phyloP scores from a whole-genome alignment of 2,113 vertebrate genomes.

The Chitala chitala region DNA sequence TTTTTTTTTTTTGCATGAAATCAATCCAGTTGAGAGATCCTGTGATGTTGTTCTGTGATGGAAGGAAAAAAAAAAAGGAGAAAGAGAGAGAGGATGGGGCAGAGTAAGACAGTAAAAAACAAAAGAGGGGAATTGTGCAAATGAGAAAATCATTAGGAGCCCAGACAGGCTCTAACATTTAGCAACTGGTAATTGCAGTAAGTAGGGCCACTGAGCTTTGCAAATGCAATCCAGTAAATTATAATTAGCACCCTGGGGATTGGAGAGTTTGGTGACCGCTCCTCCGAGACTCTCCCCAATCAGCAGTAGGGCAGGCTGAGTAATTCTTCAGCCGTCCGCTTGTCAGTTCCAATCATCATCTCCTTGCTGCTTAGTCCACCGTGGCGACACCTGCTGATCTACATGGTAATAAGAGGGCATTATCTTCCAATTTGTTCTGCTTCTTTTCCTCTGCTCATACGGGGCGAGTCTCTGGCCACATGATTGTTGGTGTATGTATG shows the following conservation, averaged over 20 bases:
- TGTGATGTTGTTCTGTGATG: constrained; percentile 39
- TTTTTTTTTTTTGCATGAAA: constrained; percentile 32
- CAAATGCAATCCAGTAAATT: constrained; percentile 72
- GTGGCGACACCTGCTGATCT: constrained; percentile 63
- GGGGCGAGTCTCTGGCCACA: neutral
- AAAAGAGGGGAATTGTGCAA: constrained; percentile 34
- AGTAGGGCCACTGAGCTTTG: constrained; percentile 64
- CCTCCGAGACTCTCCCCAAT: constrained; percentile 50
- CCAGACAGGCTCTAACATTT: constrained; percentile 58
- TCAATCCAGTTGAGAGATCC: constrained; percentile 38
- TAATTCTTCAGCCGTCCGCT: constrained; percentile 71
- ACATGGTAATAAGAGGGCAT: constrained; percentile 66
- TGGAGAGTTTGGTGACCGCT: constrained; percentile 58
- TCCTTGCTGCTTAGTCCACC: constrained; percentile 55
- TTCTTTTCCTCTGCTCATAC: constrained; percentile 47
- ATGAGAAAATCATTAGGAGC: constrained; percentile 50
- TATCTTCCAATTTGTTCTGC: constrained; percentile 67
- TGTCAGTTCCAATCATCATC: constrained; percentile 71
- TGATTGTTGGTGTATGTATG: neutral
- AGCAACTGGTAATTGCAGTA: constrained; percentile 70
- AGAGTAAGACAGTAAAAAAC: neutral
- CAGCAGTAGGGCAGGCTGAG: constrained; percentile 56
- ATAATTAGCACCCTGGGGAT: constrained; percentile 72
- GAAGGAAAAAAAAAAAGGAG: constrained; percentile 39
- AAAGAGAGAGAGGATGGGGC: neutral